These are phyloP conservation scores for Numida meleagris DNA, from an alignment of 2,113 vertebrate species.

Conservation along the genomic window DNA sequence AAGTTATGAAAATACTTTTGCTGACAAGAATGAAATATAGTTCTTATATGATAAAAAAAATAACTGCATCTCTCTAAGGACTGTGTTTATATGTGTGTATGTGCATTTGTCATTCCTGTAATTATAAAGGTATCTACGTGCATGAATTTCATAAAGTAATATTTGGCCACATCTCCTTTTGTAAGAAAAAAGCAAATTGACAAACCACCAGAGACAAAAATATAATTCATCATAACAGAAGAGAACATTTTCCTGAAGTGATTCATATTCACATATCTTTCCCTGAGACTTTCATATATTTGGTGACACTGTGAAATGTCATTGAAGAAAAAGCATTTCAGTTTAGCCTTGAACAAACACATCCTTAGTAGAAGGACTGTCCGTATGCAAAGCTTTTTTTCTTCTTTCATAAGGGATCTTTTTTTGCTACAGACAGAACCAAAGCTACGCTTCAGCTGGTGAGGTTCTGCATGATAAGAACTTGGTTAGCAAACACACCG, in stretches of 20 bases:
- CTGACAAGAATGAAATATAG: conserved; percentile 70
- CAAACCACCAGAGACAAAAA: not conserved
- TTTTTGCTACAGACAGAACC: conserved; percentile 9
- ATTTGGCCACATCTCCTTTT: conserved; percentile 17
- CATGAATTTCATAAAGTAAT: not conserved
- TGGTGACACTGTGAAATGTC: conserved; percentile 75
- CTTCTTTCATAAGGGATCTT: conserved; percentile 58
- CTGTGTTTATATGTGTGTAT: not conserved
- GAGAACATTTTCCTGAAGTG: conserved; percentile 47
- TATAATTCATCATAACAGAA: conserved; percentile 45
- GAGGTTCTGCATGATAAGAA: conserved; percentile 71
- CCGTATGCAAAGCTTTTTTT: conserved; percentile 56
- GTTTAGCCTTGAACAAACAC: conserved; percentile 78
- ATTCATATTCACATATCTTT: conserved; percentile 60
- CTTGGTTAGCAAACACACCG: conserved; percentile 75
- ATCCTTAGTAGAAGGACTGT: conserved; percentile 22
- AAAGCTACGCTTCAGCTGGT: conserved; percentile 48
- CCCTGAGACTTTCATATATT: conserved; percentile 54
- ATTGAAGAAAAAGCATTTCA: conserved; percentile 69
- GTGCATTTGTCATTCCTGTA: not conserved
- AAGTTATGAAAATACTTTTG: conserved; percentile 73
- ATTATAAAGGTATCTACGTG: not conserved
- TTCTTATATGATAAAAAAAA: conserved; percentile 24
- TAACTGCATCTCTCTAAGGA: not conserved
- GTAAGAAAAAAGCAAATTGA: conserved; percentile 48